Base-by-base conservation (phyloP, 2,888 invertebrate genomes). In the Octodonta nipae region DNA sequence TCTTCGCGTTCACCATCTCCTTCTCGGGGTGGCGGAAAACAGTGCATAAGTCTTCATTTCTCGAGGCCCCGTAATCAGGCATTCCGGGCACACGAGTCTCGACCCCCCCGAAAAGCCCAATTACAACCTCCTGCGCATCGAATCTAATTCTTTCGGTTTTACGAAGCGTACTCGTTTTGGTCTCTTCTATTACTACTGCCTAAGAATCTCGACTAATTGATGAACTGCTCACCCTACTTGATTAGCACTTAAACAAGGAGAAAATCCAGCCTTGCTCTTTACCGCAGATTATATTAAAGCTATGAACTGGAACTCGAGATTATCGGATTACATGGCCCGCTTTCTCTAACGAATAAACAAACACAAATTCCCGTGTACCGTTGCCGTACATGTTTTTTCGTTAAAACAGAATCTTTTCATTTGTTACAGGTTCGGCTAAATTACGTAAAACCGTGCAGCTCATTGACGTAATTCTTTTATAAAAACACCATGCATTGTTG, bases 121-220 rank as follows among this genome's bases (percentile, higher is more conserved):
- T 45, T 47, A 42, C 40, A 36, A 16, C 40, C 37, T 32, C 38
- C 44, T 37, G 31, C n/a, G n/a, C 33, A 32, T 28, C 33, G 42
- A 38, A 44, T 42, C 44, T 45, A 46, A 50, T 50, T 50, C 47
- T 50, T 25, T 27, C 14, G 27, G 14, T 13, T 13, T 27, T 27
- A 14, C 14, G 13, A 25, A 13, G 25, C 5, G 10, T 15, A 12
- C 28, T 15, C 15, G 6, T 5, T n/a, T n/a, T n/a, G n/a, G n/a
- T n/a, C n/a, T n/a, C n/a, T n/a, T n/a, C n/a, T n/a, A n/a, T 30
- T 28, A 31, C 31, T 8, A 32, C 40, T 32, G 37, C 36, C 43
- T 44, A 46, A 50, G 47, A 46, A 43, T 44, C 48, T 8, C 34
- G 44, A 44, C 45, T 50, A 49, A 51, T 50, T 48, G 49, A 49